A percentile compares a stretch with the other conserved stretches of the same genome.
Evolutionary conservation across 2,797 vertebrate species (phyloP).

Genomic region (Avahi laniger): DNA sequence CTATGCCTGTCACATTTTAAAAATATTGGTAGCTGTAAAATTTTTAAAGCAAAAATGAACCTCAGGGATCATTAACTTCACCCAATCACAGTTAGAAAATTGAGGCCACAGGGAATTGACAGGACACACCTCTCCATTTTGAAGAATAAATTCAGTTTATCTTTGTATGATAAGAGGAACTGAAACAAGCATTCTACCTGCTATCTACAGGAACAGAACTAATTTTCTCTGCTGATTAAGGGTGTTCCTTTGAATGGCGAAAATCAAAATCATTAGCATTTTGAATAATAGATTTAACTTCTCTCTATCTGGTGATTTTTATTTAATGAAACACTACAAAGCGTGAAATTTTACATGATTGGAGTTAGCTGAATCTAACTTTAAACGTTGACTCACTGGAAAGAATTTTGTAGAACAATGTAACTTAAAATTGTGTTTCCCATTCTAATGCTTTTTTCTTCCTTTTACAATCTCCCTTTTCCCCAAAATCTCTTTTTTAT

Average conservation of each 20-base stretch:
- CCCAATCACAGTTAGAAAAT: neutral
- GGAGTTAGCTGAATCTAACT: neutral
- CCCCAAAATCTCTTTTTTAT: neutral
- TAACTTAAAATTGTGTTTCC: neutral
- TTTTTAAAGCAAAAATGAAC: neutral
- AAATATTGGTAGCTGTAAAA: neutral
- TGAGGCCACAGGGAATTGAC: neutral
- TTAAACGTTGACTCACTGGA: neutral
- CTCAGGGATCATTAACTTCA: neutral
- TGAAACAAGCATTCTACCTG: neutral
- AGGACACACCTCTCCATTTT: neutral
- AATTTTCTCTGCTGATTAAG: slow-evolving; percentile 73
- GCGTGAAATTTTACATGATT: neutral
- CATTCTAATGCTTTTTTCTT: neutral
- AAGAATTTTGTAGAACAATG: neutral
- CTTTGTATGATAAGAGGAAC: neutral
- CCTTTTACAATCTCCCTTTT: neutral
- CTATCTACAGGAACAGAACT: slow-evolving; percentile 4
- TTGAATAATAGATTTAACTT: slow-evolving; percentile 77
- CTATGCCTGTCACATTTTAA: neutral
- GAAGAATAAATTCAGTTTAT: slow-evolving; percentile 5
- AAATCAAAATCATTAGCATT: slow-evolving; percentile 77
- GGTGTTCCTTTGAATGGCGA: slow-evolving; percentile 64
- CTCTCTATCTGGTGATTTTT: slow-evolving; percentile 76
- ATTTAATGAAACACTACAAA: slow-evolving; percentile 66